Evolutionary conservation across 2,888 invertebrate species (phyloP).

Genomic region (Mythimna impura): DNA sequence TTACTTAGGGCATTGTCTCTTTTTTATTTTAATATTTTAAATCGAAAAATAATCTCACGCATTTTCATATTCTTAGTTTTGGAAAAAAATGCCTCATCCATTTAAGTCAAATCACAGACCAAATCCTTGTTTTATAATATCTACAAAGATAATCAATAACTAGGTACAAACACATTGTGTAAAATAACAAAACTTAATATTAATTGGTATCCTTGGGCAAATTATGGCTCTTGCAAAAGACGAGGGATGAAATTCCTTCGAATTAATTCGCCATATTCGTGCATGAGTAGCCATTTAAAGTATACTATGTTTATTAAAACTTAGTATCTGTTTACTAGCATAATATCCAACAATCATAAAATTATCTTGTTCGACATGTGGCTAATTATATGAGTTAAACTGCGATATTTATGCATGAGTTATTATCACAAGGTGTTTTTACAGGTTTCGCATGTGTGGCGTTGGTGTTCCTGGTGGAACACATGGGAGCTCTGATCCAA

Average conservation of each 20-base stretch:
- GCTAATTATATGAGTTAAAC: conserved; percentile 28
- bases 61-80: too few relatives aligned
- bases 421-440: conserved; percentile 30
- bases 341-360: conserved; percentile 50
- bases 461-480: conserved; percentile 93
- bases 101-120: too few relatives aligned
- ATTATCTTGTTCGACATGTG: conserved; percentile 30
- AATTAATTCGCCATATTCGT: conserved; percentile 1
- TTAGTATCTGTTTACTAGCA: neutral
- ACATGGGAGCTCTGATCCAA: conserved; percentile 93
- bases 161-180: too few relatives aligned
- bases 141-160: neutral
- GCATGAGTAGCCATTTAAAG: conserved; percentile 10
- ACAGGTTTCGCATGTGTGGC: conserved; percentile 91
- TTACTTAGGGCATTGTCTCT: too few relatives aligned
- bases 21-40: too few relatives aligned
- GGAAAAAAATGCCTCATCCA: too few relatives aligned
- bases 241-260: neutral
- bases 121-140: neutral
- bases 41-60: too few relatives aligned
- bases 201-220: neutral
- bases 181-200: too few relatives aligned
- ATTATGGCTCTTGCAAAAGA: neutral
- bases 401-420: neutral
- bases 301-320: conserved; percentile 1